phyloP scores from a whole-genome alignment of 2,888 invertebrate genomes.

The Isotomurus palustris region DNA sequence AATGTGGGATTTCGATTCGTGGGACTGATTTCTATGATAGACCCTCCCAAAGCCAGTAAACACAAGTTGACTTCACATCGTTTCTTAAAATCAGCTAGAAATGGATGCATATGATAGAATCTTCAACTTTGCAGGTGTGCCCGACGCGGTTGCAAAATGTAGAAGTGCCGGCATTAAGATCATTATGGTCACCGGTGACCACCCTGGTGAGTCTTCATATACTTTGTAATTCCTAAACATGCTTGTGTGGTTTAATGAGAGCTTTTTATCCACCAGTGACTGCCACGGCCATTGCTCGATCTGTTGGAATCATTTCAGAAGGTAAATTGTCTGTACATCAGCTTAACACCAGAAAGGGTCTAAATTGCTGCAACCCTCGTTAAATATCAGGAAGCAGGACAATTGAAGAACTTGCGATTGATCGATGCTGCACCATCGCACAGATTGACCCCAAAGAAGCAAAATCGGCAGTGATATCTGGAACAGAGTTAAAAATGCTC shows the following conservation, averaged over 20 bases:
- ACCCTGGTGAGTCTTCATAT: conserved; percentile 47
- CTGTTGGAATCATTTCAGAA: conserved; percentile 66
- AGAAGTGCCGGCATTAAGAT: conserved; percentile 71
- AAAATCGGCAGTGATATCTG: conserved; percentile 56
- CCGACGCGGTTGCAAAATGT: conserved; percentile 64
- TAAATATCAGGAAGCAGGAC: conserved; percentile 47
- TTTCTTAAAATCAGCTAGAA: not conserved
- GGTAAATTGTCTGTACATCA: conserved; percentile 46
- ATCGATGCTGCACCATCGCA: conserved; percentile 49
- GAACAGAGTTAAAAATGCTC: conserved; percentile 50
- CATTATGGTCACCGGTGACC: conserved; percentile 78
- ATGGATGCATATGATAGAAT: not conserved
- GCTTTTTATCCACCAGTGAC: conserved; percentile 64
- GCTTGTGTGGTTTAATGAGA: not conserved
- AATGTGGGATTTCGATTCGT: conserved; percentile 59
- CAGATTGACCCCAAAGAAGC: conserved; percentile 49
- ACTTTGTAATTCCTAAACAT: not conserved
- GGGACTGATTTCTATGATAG: conserved; percentile 67
- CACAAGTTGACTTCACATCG: not conserved
- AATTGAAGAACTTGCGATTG: conserved; percentile 54
- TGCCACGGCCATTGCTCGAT: conserved; percentile 67
- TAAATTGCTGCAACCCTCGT: not conserved
- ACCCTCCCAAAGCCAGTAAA: conserved; percentile 59
- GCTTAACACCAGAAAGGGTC: not conserved
- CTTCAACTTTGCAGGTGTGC: conserved; percentile 53